Percentiles rank a stretch among this genome's conserved stretches.
phyloP scores from a whole-genome alignment of 2,888 invertebrate genomes.

The Exephanes ischioxanthus region DNA sequence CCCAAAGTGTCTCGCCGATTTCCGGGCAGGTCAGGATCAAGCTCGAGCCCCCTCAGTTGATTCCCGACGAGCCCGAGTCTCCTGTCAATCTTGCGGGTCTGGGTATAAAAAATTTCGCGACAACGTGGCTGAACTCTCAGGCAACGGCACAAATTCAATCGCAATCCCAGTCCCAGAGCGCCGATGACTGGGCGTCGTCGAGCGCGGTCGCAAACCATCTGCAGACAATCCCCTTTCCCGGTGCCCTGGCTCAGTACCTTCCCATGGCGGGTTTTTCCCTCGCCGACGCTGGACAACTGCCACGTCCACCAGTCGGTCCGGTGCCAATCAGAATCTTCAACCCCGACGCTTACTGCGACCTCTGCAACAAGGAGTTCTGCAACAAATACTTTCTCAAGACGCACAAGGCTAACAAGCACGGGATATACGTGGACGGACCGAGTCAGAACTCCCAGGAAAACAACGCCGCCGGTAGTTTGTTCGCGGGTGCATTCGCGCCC shows the following conservation, averaged over 20 bases:
- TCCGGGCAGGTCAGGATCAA: constrained; percentile 70
- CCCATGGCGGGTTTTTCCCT: constrained; percentile 87
- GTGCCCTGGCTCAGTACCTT: constrained; percentile 82
- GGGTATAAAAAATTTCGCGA: constrained; percentile 81
- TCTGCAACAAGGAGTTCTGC: constrained; percentile 99
- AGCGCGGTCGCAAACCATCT: constrained; percentile 75
- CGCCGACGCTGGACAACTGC: constrained; percentile 82
- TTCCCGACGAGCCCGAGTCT: constrained; percentile 77
- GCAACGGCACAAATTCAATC: constrained; percentile 71
- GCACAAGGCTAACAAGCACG: constrained; percentile 99
- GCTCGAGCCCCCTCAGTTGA: constrained; percentile 74
- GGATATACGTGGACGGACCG: constrained; percentile 91
- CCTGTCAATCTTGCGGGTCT: constrained; percentile 81
- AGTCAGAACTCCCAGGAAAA: constrained; percentile 76
- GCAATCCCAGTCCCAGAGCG: constrained; percentile 73
- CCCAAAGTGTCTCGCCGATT: constrained; percentile 64
- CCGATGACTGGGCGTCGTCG: constrained; percentile 66
- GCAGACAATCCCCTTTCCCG: constrained; percentile 78
- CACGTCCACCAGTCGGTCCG: constrained; percentile 86
- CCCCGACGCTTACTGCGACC: constrained; percentile 98
- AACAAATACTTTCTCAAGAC: constrained; percentile 99
- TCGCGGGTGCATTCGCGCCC: constrained; percentile 68
- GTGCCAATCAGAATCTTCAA: constrained; percentile 92
- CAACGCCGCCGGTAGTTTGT: constrained; percentile 67
- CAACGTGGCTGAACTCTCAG: constrained; percentile 77